Conservation (phyloP, 2,888 invertebrate species). For the Dilophus febrilis region DNA sequence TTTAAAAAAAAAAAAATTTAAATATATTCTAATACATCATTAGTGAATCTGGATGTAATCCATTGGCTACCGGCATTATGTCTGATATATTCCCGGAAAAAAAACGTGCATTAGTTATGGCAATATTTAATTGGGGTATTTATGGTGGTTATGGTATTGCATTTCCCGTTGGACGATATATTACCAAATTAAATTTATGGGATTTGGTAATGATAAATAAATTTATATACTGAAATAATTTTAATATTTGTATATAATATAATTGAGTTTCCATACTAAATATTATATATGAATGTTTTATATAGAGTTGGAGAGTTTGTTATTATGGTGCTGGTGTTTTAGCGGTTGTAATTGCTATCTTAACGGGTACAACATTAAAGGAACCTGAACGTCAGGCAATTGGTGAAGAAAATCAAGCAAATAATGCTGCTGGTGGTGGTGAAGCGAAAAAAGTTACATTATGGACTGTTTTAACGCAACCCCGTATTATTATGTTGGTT, state of each 20-base stretch:
- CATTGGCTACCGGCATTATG: constrained; percentile 66
- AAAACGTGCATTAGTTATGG: constrained; percentile 74
- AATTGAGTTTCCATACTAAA: background rate
- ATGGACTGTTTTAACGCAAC: constrained; percentile 62
- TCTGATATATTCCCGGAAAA: constrained; percentile 66
- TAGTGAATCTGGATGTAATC: constrained; percentile 76
- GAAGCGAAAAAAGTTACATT: constrained; percentile 39
- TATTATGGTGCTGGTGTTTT: constrained; percentile 66
- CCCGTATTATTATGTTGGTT: constrained; percentile 61
- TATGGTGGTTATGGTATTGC: constrained; percentile 88
- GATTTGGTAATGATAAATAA: constrained; percentile 54
- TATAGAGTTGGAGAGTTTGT: constrained; percentile 65
- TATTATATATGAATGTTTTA: constrained; percentile 2
- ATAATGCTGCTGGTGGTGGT: constrained; percentile 21
- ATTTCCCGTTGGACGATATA: constrained; percentile 77
- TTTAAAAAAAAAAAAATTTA: background rate
- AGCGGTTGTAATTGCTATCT: constrained; percentile 48
- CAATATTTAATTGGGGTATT: constrained; percentile 91
- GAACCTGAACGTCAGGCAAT: constrained; percentile 64
- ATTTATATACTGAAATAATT: no score
- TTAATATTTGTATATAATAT: background rate
- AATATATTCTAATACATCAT: constrained; percentile 11
- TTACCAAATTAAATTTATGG: constrained; percentile 56
- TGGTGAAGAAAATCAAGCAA: constrained; percentile 38
- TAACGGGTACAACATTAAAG: constrained; percentile 56